These are phyloP conservation scores for Cirrhinus molitorella DNA, from an alignment of 2,797 vertebrate species.

Conservation along the genomic window DNA sequence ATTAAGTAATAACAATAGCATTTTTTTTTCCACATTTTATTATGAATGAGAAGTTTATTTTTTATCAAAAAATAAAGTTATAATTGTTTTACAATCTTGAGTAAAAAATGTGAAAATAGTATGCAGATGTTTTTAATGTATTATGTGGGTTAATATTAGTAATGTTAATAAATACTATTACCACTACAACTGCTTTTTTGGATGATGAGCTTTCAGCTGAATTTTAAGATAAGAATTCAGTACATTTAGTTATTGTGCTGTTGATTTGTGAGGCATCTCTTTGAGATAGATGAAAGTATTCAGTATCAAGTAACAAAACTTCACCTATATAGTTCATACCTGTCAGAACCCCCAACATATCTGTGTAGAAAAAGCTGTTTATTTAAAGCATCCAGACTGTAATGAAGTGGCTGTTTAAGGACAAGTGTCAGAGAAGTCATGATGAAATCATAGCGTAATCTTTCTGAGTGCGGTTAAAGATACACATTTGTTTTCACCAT, in stretches of 20 bases:
- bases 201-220: not conserved
- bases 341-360: not conserved
- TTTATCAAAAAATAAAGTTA: no score
- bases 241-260: not conserved
- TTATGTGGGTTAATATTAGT: not conserved
- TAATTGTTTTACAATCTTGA: no score
- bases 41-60: not conserved
- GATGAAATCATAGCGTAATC: constrained; percentile 13
- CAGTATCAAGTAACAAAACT: not conserved
- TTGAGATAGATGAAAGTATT: not conserved
- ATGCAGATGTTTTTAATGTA: not conserved
- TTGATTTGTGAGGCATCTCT: no score
- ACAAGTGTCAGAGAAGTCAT: constrained; percentile 1
- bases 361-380: not conserved
- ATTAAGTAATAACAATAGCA: not conserved
- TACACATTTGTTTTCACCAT: not conserved
- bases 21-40: not conserved
- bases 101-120: not conserved
- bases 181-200: not conserved
- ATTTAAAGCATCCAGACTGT: constrained; percentile 7
- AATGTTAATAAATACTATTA: not conserved
- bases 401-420: not conserved
- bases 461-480: not conserved
- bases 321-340: not conserved
- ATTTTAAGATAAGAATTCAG: not conserved